phyloP scores from a whole-genome alignment of 2,797 vertebrate genomes.

The Pipistrellus pipistrellus region DNA sequence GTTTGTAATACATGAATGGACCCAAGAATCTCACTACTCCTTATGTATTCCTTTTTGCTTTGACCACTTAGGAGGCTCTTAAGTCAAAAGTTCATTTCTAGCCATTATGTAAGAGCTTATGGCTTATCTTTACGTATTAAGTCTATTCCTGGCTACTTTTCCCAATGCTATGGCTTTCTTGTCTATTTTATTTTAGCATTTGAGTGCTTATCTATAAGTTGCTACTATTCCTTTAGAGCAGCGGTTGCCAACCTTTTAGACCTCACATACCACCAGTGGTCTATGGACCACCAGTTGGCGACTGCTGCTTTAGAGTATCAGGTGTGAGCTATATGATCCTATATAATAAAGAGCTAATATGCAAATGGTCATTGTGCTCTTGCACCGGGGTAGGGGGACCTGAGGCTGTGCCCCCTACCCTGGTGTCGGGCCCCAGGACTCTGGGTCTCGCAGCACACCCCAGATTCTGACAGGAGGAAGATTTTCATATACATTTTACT shows the following conservation, averaged over 20 bases:
- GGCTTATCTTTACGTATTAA: neutral
- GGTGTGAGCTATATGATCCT: neutral
- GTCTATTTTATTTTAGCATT: neutral
- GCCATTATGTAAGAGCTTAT: neutral
- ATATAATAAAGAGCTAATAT: too few species aligned
- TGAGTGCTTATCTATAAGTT: neutral
- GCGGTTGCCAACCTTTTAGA: too few species aligned
- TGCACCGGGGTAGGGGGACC: too few species aligned
- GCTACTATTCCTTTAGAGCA: neutral
- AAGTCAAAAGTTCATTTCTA: conserved; percentile 27
- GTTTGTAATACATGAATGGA: neutral
- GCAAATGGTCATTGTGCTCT: too few species aligned
- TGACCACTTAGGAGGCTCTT: neutral
- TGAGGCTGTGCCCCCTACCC: too few species aligned
- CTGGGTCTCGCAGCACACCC: too few species aligned
- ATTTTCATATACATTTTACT: too few species aligned
- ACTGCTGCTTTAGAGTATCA: neutral
- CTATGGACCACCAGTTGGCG: too few species aligned
- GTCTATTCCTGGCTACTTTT: neutral
- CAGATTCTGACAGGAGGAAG: too few species aligned
- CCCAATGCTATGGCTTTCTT: neutral
- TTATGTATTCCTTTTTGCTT: conserved; percentile 16
- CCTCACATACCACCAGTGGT: too few species aligned
- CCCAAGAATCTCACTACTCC: neutral
- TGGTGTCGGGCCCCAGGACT: too few species aligned